Evolutionary conservation across 2,113 vertebrate species (phyloP), one percentile per base, ranked within the genome.

Genomic region (Lontra canadensis): DNA sequence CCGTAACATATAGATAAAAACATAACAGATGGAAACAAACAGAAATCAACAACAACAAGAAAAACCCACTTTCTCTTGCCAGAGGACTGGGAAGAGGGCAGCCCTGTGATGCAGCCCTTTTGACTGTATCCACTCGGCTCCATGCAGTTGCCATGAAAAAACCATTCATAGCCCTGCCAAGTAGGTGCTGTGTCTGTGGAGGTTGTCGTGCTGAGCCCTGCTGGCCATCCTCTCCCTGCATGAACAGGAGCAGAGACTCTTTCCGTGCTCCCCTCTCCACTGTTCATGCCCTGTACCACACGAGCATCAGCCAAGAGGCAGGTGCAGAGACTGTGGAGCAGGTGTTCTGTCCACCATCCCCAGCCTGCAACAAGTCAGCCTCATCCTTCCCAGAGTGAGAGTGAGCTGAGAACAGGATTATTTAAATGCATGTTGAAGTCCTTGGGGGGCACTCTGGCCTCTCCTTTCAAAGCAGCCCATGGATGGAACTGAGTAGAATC

Each of bases 81-180:
- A n/a, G 57, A 80, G 71, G 81, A n/a, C 63, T 39, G 34, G 39
- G 49, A 61, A 55, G 29, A 89, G 44, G 55, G 42, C 78, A 49
- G 67, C 57, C 42, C 57, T 63, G 26, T 76, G 25, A 42, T 39
- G 20, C 87, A 65, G 20, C 69, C n/a, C 29, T 74, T 31, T 57
- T 25, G 36, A 31, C 10, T 44, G 0, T 25, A 34, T 39, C 67
- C 4, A 1, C 47, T 59, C 1, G 29, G 18, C 3, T 1, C n/a
- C 17, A 26, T 44, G 74, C 74, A 67, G 3, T 42, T 21, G 8
- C 57, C 14, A 7, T 4, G 6, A 10, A 61, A 47, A 26, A 36
- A 90, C 63, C 13, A 3, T 1, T 2, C 12, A 1, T 10, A 0
- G 23, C n/a, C 29, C 76, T 52, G 21, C 49, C 67, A 44, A 6